A percentile compares a stretch with the other conserved stretches of the same genome.
These are phyloP conservation scores for Tenthredo scrophulariae DNA, from an alignment of 2,888 invertebrate genomes.

Conservation along the genomic window DNA sequence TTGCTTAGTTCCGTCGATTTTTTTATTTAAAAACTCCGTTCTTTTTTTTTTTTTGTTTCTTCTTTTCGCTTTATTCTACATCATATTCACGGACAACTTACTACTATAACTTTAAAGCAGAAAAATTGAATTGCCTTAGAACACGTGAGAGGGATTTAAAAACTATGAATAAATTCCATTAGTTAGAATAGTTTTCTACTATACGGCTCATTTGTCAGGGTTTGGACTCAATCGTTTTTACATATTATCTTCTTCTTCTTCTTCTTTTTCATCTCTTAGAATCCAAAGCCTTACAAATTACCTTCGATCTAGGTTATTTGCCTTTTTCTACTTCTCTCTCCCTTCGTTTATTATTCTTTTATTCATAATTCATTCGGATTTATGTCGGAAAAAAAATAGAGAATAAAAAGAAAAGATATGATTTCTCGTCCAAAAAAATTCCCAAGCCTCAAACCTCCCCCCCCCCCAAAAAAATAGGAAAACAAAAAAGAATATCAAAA, in stretches of 20 bases:
- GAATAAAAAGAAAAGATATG: background rate
- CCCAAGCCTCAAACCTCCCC: background rate
- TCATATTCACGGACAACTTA: background rate
- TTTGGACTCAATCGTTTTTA: constrained; percentile 4
- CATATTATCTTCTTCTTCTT: background rate
- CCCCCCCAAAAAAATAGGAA: background rate
- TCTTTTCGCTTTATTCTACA: background rate
- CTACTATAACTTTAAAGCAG: background rate
- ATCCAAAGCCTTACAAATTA: constrained; percentile 10
- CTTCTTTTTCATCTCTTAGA: background rate
- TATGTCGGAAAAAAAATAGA: background rate
- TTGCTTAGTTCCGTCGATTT: background rate
- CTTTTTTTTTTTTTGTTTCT: background rate
- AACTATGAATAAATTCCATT: constrained; percentile 20
- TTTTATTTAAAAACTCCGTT: background rate
- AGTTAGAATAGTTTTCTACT: background rate
- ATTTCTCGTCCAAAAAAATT: background rate
- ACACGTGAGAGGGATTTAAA: constrained; percentile 26
- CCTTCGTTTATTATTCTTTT: background rate
- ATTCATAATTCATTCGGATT: background rate
- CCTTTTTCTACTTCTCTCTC: background rate
- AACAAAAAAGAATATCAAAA: no score
- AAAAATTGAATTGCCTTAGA: background rate
- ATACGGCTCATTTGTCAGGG: background rate
- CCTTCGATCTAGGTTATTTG: background rate